Percentiles rank a stretch among this genome's conserved stretches.
Conservation (phyloP, 1,140 invertebrate species). For the Drosophila funebris region DNA sequence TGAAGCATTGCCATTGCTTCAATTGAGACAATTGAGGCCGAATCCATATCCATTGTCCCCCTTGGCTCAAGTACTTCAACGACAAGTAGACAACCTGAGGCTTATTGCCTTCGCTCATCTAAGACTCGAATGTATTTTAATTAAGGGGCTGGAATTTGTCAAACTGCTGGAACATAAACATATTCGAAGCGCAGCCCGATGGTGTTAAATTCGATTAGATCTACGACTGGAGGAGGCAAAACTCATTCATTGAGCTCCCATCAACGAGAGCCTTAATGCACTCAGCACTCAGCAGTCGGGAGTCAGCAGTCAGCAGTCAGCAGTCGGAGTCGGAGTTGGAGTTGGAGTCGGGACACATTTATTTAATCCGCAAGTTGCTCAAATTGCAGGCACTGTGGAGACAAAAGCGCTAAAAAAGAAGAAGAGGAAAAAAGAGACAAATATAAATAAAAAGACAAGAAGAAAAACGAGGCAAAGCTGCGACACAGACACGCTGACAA, state of each 20-base stretch:
- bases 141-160: slow-evolving; percentile 65
- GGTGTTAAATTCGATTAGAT: slow-evolving; percentile 74
- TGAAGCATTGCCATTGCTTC: slow-evolving; percentile 39
- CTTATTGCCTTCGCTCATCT: not conserved
- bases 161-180: slow-evolving; percentile 27
- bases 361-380: slow-evolving; percentile 74
- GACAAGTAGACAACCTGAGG: not conserved
- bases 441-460: not conserved
- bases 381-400: slow-evolving; percentile 58
- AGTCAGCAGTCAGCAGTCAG: not conserved
- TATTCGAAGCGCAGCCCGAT: slow-evolving; percentile 44
- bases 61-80: not conserved
- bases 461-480: slow-evolving; percentile 31
- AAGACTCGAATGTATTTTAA: slow-evolving; percentile 30
- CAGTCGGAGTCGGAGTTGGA: not conserved
- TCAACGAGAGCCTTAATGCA: slow-evolving; percentile 27
- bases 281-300: not conserved
- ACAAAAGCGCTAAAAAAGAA: slow-evolving; percentile 51
- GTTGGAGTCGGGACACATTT: slow-evolving; percentile 75
- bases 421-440: not conserved
- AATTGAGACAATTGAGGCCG: slow-evolving; percentile 62
- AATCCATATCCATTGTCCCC: slow-evolving; percentile 20
- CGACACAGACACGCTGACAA: slow-evolving; percentile 77
- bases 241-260: not conserved
- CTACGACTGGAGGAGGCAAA: slow-evolving; percentile 16